phyloP scores from a whole-genome alignment of 35 echinoderm and acorn worm genomes.

The Amphiura filiformis region DNA sequence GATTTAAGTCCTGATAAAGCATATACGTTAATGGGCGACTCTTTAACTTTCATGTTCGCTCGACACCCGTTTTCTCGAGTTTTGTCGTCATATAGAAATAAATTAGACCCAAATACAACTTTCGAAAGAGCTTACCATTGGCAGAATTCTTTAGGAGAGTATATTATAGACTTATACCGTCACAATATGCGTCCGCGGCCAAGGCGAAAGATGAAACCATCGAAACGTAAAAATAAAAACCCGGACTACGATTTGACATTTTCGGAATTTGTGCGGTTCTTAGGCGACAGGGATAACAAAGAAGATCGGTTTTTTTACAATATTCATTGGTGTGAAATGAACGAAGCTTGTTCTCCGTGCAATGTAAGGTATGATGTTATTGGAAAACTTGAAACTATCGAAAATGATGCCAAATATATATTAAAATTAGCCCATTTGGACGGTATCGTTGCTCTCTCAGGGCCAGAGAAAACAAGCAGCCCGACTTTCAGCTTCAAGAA shows the following conservation, averaged over 20 bases:
- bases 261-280: slow-evolving; percentile 18
- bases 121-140: slow-evolving; percentile 76
- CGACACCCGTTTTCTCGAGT: slow-evolving; percentile 85
- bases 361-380: slow-evolving; percentile 73
- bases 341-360: slow-evolving; percentile 72
- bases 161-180: slow-evolving; percentile 68
- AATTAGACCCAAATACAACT: slow-evolving; percentile 56
- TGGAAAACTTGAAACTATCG: slow-evolving; percentile 77
- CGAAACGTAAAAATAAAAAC: too few relatives aligned
- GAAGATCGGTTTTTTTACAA: slow-evolving; percentile 63
- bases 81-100: slow-evolving; percentile 90
- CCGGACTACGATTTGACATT: background rate
- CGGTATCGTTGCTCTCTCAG: slow-evolving; percentile 38
- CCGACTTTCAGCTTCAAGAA: slow-evolving; percentile 66
- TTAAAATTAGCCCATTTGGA: slow-evolving; percentile 48
- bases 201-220: slow-evolving; percentile 62
- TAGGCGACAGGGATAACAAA: slow-evolving; percentile 1
- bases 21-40: background rate
- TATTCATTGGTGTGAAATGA: slow-evolving; percentile 64
- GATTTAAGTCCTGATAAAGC: background rate
- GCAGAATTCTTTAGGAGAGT: slow-evolving; percentile 64
- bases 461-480: slow-evolving; percentile 55
- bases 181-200: slow-evolving; percentile 38
- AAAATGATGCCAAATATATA: slow-evolving; percentile 71
- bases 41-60: slow-evolving; percentile 78